These are phyloP conservation scores for Mesorhabditis sp. DNA, from an alignment of 2,888 invertebrate genomes.

Conservation along the genomic window DNA sequence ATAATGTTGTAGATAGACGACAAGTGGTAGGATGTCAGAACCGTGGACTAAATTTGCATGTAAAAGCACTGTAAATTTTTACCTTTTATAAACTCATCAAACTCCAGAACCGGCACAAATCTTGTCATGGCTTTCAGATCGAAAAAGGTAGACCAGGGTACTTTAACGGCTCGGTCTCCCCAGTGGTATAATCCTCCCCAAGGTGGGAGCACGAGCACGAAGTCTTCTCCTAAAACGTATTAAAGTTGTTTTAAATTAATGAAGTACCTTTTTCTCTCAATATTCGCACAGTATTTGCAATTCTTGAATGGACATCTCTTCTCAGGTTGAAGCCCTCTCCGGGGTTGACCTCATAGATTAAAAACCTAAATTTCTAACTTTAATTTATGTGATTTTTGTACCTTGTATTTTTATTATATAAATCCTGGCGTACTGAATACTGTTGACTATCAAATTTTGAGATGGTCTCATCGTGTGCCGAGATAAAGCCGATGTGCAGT, in stretches of 20 bases:
- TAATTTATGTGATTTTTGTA: not conserved
- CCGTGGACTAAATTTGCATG: conserved; percentile 60
- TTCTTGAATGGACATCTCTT: conserved; percentile 88
- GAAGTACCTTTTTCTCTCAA: conserved; percentile 64
- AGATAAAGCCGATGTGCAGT: not conserved
- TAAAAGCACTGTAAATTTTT: conserved; percentile 21
- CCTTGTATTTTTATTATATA: not conserved
- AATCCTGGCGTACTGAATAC: conserved; percentile 24
- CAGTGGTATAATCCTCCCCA: conserved; percentile 89
- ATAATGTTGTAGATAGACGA: conserved; percentile 80
- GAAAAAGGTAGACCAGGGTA: conserved; percentile 79
- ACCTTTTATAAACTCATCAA: conserved; percentile 75
- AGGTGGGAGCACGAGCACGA: conserved; percentile 75
- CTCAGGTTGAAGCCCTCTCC: conserved; percentile 94
- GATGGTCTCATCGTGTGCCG: conserved; percentile 17
- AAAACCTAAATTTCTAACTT: conserved; percentile 64
- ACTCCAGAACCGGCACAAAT: conserved; percentile 82
- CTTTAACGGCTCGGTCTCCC: conserved; percentile 64
- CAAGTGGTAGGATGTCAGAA: conserved; percentile 70
- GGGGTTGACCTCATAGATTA: conserved; percentile 89
- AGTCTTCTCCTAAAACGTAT: conserved; percentile 46
- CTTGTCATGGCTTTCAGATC: conserved; percentile 74
- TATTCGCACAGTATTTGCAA: conserved; percentile 77
- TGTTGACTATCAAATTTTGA: conserved; percentile 24
- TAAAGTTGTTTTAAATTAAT: not conserved